Conservation (phyloP, 2,113 vertebrate genomes). For the Anolis sagrei region DNA sequence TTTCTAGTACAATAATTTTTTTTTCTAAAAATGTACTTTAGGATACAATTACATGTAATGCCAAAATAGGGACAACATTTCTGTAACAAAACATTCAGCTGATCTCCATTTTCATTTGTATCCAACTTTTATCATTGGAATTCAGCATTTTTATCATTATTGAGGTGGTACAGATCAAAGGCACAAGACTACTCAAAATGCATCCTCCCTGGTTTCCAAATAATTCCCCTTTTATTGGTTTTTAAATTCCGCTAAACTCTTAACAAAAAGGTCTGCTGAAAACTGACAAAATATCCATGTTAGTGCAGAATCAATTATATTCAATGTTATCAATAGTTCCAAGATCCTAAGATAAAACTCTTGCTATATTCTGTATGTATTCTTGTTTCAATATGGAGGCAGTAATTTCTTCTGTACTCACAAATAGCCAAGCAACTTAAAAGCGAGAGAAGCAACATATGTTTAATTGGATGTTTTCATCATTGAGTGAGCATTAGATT, state of each 20-base stretch:
- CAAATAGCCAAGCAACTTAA: slow-evolving; percentile 42
- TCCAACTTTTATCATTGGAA: slow-evolving; percentile 37
- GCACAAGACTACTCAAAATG: slow-evolving; percentile 53
- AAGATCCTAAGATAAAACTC: slow-evolving; percentile 17
- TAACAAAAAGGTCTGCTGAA: slow-evolving; percentile 8
- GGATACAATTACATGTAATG: slow-evolving; percentile 60
- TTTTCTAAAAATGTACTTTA: slow-evolving; percentile 78
- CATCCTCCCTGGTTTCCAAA: slow-evolving; percentile 38
- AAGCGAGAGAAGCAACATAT: too few relatives aligned
- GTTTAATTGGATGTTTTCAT: too few relatives aligned
- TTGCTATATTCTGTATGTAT: slow-evolving; percentile 25
- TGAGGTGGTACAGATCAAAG: slow-evolving; percentile 51
- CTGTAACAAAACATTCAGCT: slow-evolving; percentile 49
- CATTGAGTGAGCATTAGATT: neutral
- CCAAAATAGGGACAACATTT: slow-evolving; percentile 39
- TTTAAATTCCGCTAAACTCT: slow-evolving; percentile 41
- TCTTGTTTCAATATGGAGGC: neutral
- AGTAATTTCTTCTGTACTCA: slow-evolving; percentile 23
- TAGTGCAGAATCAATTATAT: neutral
- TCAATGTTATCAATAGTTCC: slow-evolving; percentile 23
- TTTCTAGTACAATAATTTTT: slow-evolving; percentile 82
- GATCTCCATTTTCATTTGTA: slow-evolving; percentile 53
- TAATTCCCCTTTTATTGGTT: neutral
- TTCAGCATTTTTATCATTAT: slow-evolving; percentile 33
- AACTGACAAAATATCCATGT: neutral